Base-by-base conservation (phyloP, 2,888 invertebrate genomes). In the Lapara coniferarum region DNA sequence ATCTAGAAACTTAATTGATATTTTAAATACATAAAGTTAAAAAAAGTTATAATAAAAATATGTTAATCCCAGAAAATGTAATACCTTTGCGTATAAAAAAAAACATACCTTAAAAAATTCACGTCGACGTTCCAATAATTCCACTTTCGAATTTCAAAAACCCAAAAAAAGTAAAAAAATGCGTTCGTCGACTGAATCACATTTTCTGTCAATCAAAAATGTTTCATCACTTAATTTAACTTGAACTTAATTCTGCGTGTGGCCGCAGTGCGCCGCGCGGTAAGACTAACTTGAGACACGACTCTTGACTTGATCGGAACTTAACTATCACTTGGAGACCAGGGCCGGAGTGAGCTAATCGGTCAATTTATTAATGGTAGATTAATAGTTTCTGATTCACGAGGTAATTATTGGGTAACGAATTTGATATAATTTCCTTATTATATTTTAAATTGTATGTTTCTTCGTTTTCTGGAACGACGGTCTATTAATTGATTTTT, bases 121-220 rank as follows among this genome's bases (percentile, higher is more conserved):
- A 76, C 78, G 79, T 75, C 77, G 77, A 77, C 77, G 81, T 83
- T 82, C 85, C 80, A 79, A 74, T 73, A 73, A 73, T 72, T 75
- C 73, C 75, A 77, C 81, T 80, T 75, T 75, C 75, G 81, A 78
- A 78, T 73, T 75, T 78, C 73, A 71, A 76, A 81, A 75, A 77
- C 74, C 75, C 71, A 77, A 75, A 73, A 70, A 71, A 75, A 73
- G 77, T 69, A 75, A 81, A 77, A 71, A 80, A 75, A 79, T 76
- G 78, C 77, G 76, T 78, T 83, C 83, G 83, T 85, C 82, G 91
- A 90, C 87, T 88, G 91, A 91, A 91, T 90, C 91, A 92, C 92
- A 92, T 92, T 92, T 92, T 92, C 88, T 86, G 77, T 84, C 78
- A 77, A 83, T 84, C 84, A 90, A 92, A 92, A 91, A 92, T 92